Conservation (phyloP, 2,888 invertebrate species). For the Pecten maximus region DNA sequence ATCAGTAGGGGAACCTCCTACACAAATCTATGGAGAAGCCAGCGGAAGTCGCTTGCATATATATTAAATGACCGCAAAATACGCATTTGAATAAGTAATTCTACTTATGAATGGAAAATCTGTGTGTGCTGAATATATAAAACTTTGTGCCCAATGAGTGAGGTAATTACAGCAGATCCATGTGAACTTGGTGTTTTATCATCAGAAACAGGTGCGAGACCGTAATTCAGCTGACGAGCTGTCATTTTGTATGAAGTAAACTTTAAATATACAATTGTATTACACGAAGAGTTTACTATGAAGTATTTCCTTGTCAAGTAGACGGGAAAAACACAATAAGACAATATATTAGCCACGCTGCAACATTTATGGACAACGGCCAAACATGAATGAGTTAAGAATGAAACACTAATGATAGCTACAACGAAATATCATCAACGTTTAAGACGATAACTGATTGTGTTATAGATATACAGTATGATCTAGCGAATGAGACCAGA, state of each 20-base stretch:
- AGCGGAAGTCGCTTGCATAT: background rate
- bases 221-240: background rate
- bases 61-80: background rate
- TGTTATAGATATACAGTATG: no score
- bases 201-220: background rate
- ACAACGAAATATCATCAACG: no score
- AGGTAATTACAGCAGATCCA: background rate
- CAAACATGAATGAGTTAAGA: background rate
- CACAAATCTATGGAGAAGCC: background rate
- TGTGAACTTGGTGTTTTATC: background rate
- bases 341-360: background rate
- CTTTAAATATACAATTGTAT: background rate
- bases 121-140: slow-evolving; percentile 14
- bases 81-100: background rate
- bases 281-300: background rate
- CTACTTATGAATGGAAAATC: background rate
- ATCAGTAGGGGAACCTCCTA: background rate
- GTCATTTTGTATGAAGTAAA: background rate
- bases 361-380: background rate
- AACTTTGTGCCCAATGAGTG: background rate
- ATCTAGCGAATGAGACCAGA: no score
- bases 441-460: no score
- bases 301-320: background rate
- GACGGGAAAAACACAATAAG: background rate
- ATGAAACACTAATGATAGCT: no score